A percentile compares a stretch with the other conserved stretches of the same genome.
These are phyloP conservation scores for Plestiodon gilberti DNA, from an alignment of 2,113 vertebrate species.

Conservation along the genomic window DNA sequence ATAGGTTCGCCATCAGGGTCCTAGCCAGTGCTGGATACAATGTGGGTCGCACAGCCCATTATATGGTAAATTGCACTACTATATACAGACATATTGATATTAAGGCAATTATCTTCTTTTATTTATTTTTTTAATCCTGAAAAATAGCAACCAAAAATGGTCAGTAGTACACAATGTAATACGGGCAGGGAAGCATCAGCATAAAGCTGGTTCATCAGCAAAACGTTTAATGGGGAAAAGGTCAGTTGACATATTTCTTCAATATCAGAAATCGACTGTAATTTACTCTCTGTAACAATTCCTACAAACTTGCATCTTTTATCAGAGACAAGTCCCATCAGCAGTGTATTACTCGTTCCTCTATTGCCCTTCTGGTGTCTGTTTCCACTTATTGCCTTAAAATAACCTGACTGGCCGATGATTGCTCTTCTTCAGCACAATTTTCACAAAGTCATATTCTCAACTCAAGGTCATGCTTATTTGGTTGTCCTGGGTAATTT, in stretches of 20 bases:
- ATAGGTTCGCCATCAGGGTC: no score
- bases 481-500: constrained; percentile 40
- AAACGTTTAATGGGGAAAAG: constrained; percentile 50
- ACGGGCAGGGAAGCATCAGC: constrained; percentile 20
- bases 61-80: constrained; percentile 28
- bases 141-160: neutral
- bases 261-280: constrained; percentile 64
- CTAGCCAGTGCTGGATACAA: no score
- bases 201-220: constrained; percentile 47
- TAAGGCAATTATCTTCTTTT: neutral
- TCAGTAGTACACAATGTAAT: neutral
- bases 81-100: constrained; percentile 15
- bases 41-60: no score
- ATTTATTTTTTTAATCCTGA: constrained; percentile 23
- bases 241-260: constrained; percentile 61
- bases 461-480: constrained; percentile 63
- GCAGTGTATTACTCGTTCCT: constrained; percentile 38
- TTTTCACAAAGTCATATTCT: constrained; percentile 59
- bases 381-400: constrained; percentile 57
- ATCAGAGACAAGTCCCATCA: constrained; percentile 64
- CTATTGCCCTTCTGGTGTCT: constrained; percentile 17
- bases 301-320: constrained; percentile 64
- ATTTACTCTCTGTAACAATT: constrained; percentile 55
- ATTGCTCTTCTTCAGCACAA: constrained; percentile 61
- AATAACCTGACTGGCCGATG: constrained; percentile 44